These are phyloP conservation scores for Apostichopus japonicus DNA, from an alignment of 35 echinoderm and acorn worm genomes.

Conservation along the genomic window DNA sequence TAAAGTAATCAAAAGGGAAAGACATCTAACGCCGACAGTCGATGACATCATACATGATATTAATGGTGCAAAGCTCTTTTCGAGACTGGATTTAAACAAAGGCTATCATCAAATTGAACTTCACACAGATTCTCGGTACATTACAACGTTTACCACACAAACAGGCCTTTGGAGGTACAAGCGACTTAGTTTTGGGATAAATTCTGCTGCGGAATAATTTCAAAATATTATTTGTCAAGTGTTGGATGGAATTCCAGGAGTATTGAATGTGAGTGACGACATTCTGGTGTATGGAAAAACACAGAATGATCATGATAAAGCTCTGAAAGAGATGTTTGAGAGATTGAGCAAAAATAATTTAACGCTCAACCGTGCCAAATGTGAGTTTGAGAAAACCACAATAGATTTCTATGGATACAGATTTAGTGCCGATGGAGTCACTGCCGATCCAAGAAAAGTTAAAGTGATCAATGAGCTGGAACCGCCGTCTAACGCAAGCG, in stretches of 20 bases:
- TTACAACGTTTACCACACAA: constrained; percentile 60
- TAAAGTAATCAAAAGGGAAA: not conserved
- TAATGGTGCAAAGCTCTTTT: constrained; percentile 8
- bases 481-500: not conserved
- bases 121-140: not conserved
- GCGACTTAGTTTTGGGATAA: constrained; percentile 66
- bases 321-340: not conserved
- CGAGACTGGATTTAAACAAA: not conserved
- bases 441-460: not conserved
- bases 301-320: constrained; percentile 18
- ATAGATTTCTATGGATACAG: constrained; percentile 56
- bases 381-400: constrained; percentile 43
- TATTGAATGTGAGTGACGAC: constrained; percentile 72
- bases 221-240: constrained; percentile 67
- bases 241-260: constrained; percentile 66
- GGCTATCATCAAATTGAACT: constrained; percentile 55
- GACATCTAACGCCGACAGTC: not conserved
- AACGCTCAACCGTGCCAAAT: constrained; percentile 64
- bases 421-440: constrained; percentile 45
- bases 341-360: constrained; percentile 25
- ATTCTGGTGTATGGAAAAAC: constrained; percentile 49
- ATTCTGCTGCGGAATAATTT: constrained; percentile 55
- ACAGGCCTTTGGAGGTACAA: constrained; percentile 50
- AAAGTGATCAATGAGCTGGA: not conserved
- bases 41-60: not conserved